Evolutionary conservation across 2,113 vertebrate species (phyloP), one percentile per base, ranked within the genome.

Genomic region (Chauna torquata): DNA sequence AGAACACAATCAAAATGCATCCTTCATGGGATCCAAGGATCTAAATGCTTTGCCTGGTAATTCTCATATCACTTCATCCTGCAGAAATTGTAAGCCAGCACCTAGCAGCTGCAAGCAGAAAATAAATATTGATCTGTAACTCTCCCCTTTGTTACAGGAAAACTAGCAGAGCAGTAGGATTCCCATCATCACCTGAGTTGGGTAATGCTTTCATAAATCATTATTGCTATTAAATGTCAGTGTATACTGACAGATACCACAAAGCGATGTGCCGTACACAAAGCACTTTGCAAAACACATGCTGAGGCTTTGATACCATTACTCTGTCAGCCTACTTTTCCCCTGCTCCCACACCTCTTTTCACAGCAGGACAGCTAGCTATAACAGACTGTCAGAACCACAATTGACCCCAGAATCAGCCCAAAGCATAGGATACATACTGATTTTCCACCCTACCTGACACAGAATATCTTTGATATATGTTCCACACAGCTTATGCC

Each of bases 381-480:
- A 1, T 9, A 19, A 72, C 12, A 40, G 24, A 23, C 49, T 47
- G 2, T 20, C 36, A 77, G 62, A 91, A 58, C 20, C 47, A 49
- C 30, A 83, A 2, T 0, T 44, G 40, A 93, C 44, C 7, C 11
- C 11, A 12, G 82, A 68, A 25, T 22, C 55, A 84, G 36, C 23
- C 19, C 54, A 36, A 64, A 79, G 10, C 3, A 0, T 2, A 82
- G 62, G 19, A 71, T 9, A 54, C 16, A 87, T 8, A 44, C 3
- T 20, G 13, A 16, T 92, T 38, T 87, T 57, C 40, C n/a, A 59
- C 28, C 96, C 65, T 96, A 99, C 99, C 98, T 99, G 98, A 89
- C 99, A 99, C 50, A 99, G 97, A 74, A 98, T 98, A 82, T 99
- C 98, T 96, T 99, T 99, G 91, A 99, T 92, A 70, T 97, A 97